Base-by-base conservation (phyloP, 1,140 invertebrate species). In the Pristionchus pacificus region DNA sequence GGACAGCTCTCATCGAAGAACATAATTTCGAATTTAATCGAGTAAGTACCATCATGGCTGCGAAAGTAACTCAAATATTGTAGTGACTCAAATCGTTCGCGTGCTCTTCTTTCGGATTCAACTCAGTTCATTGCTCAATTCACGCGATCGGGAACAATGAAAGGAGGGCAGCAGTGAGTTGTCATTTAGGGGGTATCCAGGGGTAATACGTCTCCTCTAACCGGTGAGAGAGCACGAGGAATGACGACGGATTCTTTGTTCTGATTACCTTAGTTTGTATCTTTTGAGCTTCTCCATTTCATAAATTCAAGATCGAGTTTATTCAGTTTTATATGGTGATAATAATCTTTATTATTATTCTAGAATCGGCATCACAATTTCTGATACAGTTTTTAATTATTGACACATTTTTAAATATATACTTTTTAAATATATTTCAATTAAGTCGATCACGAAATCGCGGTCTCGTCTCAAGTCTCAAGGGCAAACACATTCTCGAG, bases 21-120 rank as follows among this genome's bases (percentile, higher is more conserved):
- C 6, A 74, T 65, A 49, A 30, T 74, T n/a, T 73, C 59, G 24
- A 64, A 57, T 2, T n/a, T 69, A 13, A 63, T 69, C 30, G 29
- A 60, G 67, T 63, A 69, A 65, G n/a, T 32, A 14, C n/a, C 25
- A n/a, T 38, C 31, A 19, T 38, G 30, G 13, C 27, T 66, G 2
- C 13, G 33, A 2, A 38, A 66, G 29, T 13, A 10, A 64, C 13
- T 66, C 24, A 3, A 60, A 27, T 60, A 60, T 60, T 72, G 31
- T n/a, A 75, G 65, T 65, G 74, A 75, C 55, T 75, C 70, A 3
- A 75, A 75, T 30, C 33, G 62, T 61, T 68, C 65, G 30, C 58
- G 70, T 28, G 70, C 60, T 57, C 65, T 74, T 49, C 67, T 73
- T 33, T 74, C 73, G 2, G 73, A 74, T 57, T 71, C 65, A 1